phyloP scores from a whole-genome alignment of 2,113 vertebrate genomes.

The Psittacus erithacus region DNA sequence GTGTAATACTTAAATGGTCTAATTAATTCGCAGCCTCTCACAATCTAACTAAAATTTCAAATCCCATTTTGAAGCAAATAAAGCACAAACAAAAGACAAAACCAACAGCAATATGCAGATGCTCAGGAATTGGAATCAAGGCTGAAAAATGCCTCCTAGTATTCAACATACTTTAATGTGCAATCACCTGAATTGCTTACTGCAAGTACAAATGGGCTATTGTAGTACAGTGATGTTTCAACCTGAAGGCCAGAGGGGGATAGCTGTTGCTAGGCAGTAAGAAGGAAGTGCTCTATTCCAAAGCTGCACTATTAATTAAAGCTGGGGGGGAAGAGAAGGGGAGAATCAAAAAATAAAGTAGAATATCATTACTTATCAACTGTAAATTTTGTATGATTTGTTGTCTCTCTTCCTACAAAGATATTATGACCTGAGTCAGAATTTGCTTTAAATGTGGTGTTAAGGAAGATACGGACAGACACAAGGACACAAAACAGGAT shows the following conservation, averaged over 20 bases:
- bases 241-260: conserved; percentile 11
- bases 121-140: conserved; percentile 24
- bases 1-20: not conserved
- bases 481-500: not conserved
- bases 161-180: not conserved
- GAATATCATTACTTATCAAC: not conserved
- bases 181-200: conserved; percentile 47
- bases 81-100: not conserved
- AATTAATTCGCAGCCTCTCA: not conserved
- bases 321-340: not conserved
- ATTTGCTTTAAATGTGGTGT: not conserved
- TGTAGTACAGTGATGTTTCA: not conserved
- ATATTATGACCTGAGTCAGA: not conserved
- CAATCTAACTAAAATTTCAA: not conserved
- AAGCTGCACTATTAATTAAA: conserved; percentile 35
- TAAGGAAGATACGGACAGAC: not conserved
- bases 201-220: conserved; percentile 1
- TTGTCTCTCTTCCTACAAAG: not conserved
- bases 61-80: not conserved
- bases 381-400: not conserved
- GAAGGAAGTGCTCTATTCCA: not conserved
- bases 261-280: not conserved
- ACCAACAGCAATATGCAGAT: not conserved
- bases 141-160: conserved; percentile 18
- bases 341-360: not conserved